Conservation (phyloP, 92 coral and sea anemone genomes). For the Porites evermanni region DNA sequence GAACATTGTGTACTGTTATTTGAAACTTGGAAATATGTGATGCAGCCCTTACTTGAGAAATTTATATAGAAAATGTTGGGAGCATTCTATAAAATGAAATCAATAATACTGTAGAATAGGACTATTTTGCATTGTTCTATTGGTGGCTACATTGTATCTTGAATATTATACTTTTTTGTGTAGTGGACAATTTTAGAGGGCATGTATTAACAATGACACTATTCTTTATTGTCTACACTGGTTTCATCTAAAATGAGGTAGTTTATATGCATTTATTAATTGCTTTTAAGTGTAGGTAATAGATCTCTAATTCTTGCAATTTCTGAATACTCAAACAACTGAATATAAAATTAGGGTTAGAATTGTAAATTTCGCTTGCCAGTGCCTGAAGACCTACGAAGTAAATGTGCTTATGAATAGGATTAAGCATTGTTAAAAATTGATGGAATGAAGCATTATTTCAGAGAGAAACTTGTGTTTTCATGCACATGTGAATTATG, state of each 20-base stretch:
- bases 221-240: neutral
- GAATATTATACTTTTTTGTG: neutral
- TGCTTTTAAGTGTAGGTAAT: slow-evolving; percentile 5
- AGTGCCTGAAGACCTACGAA: neutral
- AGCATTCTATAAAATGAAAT: too few species aligned
- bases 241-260: neutral
- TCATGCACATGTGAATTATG: too few species aligned
- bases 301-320: neutral
- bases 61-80: too few species aligned
- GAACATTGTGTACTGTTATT: too few species aligned
- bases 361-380: neutral
- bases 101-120: too few species aligned
- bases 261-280: neutral
- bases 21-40: too few species aligned
- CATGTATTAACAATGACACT: neutral
- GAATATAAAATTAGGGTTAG: neutral
- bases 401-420: neutral
- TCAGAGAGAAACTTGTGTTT: too few species aligned
- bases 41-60: too few species aligned
- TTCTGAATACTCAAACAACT: neutral
- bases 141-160: too few species aligned
- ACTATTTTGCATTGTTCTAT: too few species aligned
- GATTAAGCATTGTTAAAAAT: neutral
- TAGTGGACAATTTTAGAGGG: neutral
- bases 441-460: neutral